Conservation (phyloP, 2,113 vertebrate species). For the Taxidea taxus region DNA sequence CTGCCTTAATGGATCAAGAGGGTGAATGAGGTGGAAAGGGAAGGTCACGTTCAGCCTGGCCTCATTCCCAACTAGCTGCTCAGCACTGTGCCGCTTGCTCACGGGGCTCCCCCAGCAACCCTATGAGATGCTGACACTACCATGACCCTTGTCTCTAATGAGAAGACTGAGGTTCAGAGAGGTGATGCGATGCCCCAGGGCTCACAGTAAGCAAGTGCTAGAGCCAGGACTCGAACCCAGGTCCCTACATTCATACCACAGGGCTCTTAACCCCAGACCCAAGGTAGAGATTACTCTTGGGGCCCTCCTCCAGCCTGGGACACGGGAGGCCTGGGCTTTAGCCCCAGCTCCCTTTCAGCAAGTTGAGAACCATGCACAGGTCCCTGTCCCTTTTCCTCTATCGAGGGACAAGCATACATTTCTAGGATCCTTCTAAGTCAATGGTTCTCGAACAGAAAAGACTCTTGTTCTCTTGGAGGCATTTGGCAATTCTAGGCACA, state of each 20-base stretch:
- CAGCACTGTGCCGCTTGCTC: not conserved
- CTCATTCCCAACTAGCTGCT: accelerated
- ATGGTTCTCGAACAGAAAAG: not conserved
- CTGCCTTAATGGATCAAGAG: not conserved
- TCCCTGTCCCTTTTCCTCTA: not conserved
- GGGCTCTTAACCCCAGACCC: too few species aligned
- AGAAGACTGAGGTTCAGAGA: not conserved
- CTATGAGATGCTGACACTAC: too few species aligned
- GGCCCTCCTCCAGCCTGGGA: not conserved
- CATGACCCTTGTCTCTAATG: not conserved
- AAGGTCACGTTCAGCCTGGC: not conserved
- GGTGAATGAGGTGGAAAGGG: not conserved
- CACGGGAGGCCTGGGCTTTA: not conserved
- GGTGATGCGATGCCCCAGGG: accelerated
- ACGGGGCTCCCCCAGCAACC: not conserved
- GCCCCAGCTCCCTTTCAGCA: not conserved
- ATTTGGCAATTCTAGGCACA: not conserved
- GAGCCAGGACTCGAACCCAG: not conserved
- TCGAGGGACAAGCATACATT: not conserved
- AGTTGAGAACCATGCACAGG: not conserved
- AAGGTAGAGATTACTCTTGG: not conserved
- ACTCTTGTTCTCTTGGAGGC: not conserved
- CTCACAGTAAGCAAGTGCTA: not conserved
- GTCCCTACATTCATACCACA: not conserved
- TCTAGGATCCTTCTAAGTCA: not conserved